Evolutionary conservation across 2,888 invertebrate genomes (phyloP), one percentile per base, ranked within the genome.

Genomic region (Disparrhopalites patrizii): DNA sequence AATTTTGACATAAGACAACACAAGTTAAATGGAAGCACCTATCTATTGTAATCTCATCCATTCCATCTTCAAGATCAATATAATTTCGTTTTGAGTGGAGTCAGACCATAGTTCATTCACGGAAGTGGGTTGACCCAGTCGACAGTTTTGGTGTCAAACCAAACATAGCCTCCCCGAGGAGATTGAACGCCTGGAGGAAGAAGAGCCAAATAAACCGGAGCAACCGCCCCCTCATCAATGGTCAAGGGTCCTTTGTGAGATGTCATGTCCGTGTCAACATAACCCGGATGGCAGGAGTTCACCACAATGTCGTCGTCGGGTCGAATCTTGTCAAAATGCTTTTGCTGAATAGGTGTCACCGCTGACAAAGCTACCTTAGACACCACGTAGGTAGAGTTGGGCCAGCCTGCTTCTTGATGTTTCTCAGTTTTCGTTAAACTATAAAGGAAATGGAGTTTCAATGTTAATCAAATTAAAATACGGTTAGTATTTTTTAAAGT

Each of bases 191-290:
- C 76, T 0, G 81, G 78, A 0, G 75, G 87, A 80, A 79, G 81
- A 78, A 83, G 80, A 51, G 84, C 88, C 71, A 86, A 77, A 75
- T 84, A 87, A 0, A 87, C 76, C 1, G 88, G 82, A 2, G 84
- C 84, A 33, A 30, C 79, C 0, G 87, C 86, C 18, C 79, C 79
- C 78, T 83, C 77, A 47, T 86, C 86, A n/a, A 83, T 81, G 0
- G 82, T 82, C 20, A 85, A 78, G 0, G 78, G 76, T 0, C 87
- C 91, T 75, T 84, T 84, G 74, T 87, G 86, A 28, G 85, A 85
- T 0, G 85, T 81, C 89, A 91, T 87, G 76, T 91, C 90, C 3
- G 91, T 91, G 72, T 83, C 83, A 0, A 91, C 89, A 77, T 85
- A 89, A 0, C 90, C 91, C 0, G 90, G 90, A 78, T 88, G 87